phyloP scores from a whole-genome alignment of 2,888 invertebrate genomes.

The Nomada hirtipes region DNA sequence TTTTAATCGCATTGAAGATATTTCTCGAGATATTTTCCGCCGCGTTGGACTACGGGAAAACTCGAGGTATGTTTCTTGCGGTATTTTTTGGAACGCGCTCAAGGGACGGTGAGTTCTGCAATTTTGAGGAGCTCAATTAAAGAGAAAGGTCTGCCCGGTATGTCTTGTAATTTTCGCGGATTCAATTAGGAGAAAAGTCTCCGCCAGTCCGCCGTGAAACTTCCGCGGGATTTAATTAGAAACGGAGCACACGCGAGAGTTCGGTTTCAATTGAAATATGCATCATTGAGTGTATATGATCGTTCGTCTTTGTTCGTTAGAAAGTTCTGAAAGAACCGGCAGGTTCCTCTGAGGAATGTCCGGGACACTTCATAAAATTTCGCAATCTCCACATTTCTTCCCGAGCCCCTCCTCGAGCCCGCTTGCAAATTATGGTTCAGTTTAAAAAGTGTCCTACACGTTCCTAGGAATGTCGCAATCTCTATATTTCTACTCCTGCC shows the following conservation, averaged over 20 bases:
- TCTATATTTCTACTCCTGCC: constrained; percentile 23
- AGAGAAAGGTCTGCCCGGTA: neutral
- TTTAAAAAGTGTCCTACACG: constrained; percentile 23
- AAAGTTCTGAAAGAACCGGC: no score
- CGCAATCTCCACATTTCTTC: constrained; percentile 35
- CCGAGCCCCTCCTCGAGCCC: neutral
- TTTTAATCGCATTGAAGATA: neutral
- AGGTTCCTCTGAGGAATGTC: neutral
- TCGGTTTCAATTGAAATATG: neutral
- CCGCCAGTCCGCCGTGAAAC: neutral
- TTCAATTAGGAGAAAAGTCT: constrained; percentile 7
- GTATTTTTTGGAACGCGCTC: neutral
- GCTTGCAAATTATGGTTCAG: constrained; percentile 33
- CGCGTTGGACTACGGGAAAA: neutral
- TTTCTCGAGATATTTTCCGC: neutral
- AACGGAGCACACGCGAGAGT: neutral
- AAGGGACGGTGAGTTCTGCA: neutral
- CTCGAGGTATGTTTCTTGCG: neutral
- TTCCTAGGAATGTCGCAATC: constrained; percentile 34
- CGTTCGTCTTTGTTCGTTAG: neutral
- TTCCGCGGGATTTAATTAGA: neutral
- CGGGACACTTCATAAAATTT: constrained; percentile 37
- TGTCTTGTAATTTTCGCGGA: constrained; percentile 2
- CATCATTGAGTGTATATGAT: neutral
- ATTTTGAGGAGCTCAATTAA: neutral